Percentiles rank a stretch among this genome's conserved stretches.
These are phyloP conservation scores for Gambelia wislizenii DNA, from an alignment of 2,797 vertebrate species.

Conservation along the genomic window DNA sequence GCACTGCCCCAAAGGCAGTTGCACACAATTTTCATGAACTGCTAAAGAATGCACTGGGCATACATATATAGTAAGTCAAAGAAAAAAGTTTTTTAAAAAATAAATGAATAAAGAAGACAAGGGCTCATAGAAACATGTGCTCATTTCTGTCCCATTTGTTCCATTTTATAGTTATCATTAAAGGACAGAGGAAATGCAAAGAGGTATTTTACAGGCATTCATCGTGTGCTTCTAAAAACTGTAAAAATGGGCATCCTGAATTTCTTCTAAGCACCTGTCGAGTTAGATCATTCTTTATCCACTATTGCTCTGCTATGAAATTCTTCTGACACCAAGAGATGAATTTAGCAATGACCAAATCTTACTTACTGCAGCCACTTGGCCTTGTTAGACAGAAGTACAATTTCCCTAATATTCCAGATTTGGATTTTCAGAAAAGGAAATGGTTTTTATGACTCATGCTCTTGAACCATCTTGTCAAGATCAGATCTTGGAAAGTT, in stretches of 20 bases:
- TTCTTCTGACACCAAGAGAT: neutral
- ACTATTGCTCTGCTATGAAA: neutral
- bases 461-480: neutral
- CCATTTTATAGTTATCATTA: neutral
- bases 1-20: neutral
- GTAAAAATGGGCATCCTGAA: neutral
- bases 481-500: too few species aligned
- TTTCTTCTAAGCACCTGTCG: neutral
- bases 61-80: neutral
- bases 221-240: neutral
- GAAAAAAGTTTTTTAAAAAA: neutral
- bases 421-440: neutral
- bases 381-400: neutral
- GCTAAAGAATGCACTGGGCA: neutral
- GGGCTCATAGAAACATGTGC: neutral
- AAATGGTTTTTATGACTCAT: neutral
- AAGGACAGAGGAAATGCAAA: conserved; percentile 4
- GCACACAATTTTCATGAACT: accelerated
- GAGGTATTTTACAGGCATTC: conserved; percentile 32
- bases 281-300: conserved; percentile 15
- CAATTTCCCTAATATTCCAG: neutral
- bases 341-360: conserved; percentile 5
- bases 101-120: neutral
- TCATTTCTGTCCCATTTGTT: neutral
- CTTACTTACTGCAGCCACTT: neutral